A percentile compares a stretch with the other conserved stretches of the same genome.
Conservation (phyloP, 1,140 invertebrate species). For the Palaemon carinicauda region DNA sequence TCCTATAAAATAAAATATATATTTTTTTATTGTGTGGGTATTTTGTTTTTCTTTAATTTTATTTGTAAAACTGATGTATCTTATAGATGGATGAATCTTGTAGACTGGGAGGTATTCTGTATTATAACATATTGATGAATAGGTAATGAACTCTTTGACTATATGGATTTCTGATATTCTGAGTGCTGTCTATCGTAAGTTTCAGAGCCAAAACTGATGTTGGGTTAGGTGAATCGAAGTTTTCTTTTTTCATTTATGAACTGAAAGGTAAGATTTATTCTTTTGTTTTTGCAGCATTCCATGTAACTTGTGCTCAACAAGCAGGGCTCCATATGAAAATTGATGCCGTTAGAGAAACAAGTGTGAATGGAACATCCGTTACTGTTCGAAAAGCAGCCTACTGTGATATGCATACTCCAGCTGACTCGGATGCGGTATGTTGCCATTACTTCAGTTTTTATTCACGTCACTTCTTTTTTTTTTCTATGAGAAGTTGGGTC, state of each 20-base stretch:
- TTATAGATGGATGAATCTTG: no score
- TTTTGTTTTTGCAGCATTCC: conserved; percentile 77
- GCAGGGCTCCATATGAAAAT: conserved; percentile 96
- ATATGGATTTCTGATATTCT: no score
- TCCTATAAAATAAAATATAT: no score
- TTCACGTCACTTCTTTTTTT: no score
- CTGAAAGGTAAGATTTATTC: background rate
- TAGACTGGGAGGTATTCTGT: no score
- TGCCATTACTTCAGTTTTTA: background rate
- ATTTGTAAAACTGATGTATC: no score
- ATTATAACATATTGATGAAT: no score
- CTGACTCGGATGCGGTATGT: conserved; percentile 71
- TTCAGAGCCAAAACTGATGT: no score
- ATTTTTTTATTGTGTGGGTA: no score
- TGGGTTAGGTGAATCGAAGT: background rate
- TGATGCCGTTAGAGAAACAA: conserved; percentile 82
- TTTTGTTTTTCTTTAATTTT: no score
- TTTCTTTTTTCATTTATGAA: background rate
- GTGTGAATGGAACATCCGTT: conserved; percentile 67
- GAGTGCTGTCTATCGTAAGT: no score
- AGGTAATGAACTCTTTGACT: no score
- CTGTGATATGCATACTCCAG: conserved; percentile 92
- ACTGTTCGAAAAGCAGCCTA: conserved; percentile 95
- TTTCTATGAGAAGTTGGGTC: background rate
- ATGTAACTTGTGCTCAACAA: conserved; percentile 98